A percentile compares a stretch with the other conserved stretches of the same genome.
These are phyloP conservation scores for Trichonephila clavata DNA, from an alignment of 1,140 invertebrate species.

Conservation along the genomic window DNA sequence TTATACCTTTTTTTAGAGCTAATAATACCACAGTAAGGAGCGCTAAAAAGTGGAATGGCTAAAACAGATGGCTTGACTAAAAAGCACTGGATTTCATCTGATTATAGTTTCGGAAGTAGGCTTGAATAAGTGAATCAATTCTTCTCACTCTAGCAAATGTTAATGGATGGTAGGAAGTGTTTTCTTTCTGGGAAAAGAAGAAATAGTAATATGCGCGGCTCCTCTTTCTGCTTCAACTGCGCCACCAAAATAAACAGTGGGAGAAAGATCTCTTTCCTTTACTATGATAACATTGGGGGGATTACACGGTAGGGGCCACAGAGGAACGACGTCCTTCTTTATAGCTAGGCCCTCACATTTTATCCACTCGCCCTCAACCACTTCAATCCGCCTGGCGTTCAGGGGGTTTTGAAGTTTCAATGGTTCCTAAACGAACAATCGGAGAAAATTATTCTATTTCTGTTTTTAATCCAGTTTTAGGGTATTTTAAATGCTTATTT, in stretches of 20 bases:
- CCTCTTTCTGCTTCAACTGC: background rate
- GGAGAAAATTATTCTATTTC: no score
- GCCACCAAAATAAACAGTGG: conserved; percentile 47
- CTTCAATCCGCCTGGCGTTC: background rate
- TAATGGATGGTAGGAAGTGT: conserved; percentile 16
- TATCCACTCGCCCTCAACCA: background rate
- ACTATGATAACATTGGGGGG: conserved; percentile 44
- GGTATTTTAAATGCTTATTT: no score
- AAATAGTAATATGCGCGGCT: conserved; percentile 44
- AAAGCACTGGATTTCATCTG: background rate
- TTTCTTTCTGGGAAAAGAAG: conserved; percentile 12
- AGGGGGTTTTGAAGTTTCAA: no score
- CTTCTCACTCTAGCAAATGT: conserved; percentile 4
- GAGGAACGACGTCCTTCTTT: background rate
- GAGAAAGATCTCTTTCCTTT: background rate
- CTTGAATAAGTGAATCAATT: conserved; percentile 1
- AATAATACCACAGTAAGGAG: no score
- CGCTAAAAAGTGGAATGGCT: no score
- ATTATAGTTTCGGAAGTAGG: background rate
- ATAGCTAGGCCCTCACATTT: background rate
- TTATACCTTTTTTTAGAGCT: no score
- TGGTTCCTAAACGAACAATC: no score
- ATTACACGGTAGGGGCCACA: background rate
- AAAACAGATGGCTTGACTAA: no score
- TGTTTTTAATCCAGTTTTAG: no score